These are phyloP conservation scores for Corydoras maculifer DNA, from an alignment of 2,113 vertebrate genomes.

Conservation along the genomic window DNA sequence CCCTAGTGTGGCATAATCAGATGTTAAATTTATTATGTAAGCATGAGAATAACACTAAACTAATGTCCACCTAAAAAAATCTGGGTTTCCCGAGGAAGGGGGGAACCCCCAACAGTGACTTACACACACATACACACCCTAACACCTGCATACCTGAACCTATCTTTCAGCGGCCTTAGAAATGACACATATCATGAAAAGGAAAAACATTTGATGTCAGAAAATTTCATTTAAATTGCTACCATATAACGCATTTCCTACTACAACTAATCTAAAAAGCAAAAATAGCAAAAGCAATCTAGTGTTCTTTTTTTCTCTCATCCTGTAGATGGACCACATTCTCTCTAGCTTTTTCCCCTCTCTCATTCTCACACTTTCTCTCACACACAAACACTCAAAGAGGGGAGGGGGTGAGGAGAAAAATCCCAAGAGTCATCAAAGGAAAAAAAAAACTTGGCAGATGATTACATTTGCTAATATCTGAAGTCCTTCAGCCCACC, in stretches of 20 bases:
- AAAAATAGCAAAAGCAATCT: neutral
- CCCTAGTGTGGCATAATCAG: too few species aligned
- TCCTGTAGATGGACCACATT: conserved; percentile 28
- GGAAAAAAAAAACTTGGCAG: conserved; percentile 68
- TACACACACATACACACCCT: neutral
- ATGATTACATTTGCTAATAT: conserved; percentile 73
- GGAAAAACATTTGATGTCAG: too few species aligned
- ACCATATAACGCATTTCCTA: too few species aligned
- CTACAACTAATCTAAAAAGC: neutral
- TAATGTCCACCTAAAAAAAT: neutral
- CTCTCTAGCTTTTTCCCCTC: conserved; percentile 13
- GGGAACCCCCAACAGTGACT: conserved; percentile 21
- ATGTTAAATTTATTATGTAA: too few species aligned
- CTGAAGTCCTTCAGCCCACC: conserved; percentile 66
- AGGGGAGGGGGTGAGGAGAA: conserved; percentile 71
- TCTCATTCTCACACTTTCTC: neutral
- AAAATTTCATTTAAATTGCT: too few species aligned
- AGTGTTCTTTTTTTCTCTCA: conserved; percentile 9
- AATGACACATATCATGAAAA: too few species aligned
- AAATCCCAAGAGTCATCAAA: conserved; percentile 91
- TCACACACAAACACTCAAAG: conserved; percentile 25
- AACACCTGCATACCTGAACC: conserved; percentile 15
- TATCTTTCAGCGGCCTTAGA: neutral
- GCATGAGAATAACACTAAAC: too few species aligned
- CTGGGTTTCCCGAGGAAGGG: conserved; percentile 22